These are phyloP conservation scores for Oscheius sp. DNA, from an alignment of 2,888 invertebrate genomes.

Conservation along the genomic window DNA sequence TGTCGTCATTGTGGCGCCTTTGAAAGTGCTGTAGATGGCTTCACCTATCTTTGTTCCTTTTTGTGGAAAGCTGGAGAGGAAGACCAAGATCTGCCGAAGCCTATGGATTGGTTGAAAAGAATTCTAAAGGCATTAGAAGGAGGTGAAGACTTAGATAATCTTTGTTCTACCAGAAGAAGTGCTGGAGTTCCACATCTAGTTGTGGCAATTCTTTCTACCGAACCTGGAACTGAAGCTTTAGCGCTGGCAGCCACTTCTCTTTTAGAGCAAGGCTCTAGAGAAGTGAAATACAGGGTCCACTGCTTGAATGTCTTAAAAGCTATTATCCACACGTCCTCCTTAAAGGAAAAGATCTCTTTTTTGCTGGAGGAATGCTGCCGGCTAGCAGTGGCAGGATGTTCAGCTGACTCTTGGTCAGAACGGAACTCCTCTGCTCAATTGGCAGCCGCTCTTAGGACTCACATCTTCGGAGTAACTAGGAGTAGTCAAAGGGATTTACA, in stretches of 20 bases:
- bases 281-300: conserved; percentile 75
- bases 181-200: conserved; percentile 93
- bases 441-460: conserved; percentile 43
- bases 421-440: conserved; percentile 60
- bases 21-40: conserved; percentile 91
- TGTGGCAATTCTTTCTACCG: conserved; percentile 75
- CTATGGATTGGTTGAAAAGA: conserved; percentile 70
- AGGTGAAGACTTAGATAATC: conserved; percentile 52
- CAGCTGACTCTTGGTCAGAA: conserved; percentile 55
- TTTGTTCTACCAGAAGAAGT: conserved; percentile 86
- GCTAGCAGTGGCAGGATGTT: conserved; percentile 42
- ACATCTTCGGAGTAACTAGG: conserved; percentile 53
- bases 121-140: conserved; percentile 70
- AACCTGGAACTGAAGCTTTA: conserved; percentile 38
- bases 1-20: conserved; percentile 96
- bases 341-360: conserved; percentile 77
- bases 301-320: conserved; percentile 86
- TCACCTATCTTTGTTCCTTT: conserved; percentile 80
- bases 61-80: conserved; percentile 75
- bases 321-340: conserved; percentile 80
- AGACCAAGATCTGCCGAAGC: conserved; percentile 61
- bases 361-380: conserved; percentile 40
- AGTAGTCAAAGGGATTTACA: conserved; percentile 38
- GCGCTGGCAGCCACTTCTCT: conserved; percentile 31
- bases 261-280: conserved; percentile 42